Evolutionary conservation across 2,113 vertebrate species (phyloP).

Genomic region (Rostratula benghalensis): DNA sequence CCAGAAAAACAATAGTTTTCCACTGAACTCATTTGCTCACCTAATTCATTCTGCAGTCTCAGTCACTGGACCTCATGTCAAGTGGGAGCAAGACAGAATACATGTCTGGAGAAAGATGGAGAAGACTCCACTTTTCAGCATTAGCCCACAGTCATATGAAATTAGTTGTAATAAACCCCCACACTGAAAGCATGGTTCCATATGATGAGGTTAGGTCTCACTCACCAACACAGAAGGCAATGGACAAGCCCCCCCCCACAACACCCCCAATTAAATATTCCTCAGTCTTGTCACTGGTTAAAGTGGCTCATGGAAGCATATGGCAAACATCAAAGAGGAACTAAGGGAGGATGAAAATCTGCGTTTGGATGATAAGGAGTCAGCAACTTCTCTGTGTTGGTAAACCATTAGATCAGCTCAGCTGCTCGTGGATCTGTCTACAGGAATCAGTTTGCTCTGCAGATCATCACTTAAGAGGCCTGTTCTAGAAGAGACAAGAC

Average conservation of each 20-base stretch:
- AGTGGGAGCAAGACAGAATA: background rate
- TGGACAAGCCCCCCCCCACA: background rate
- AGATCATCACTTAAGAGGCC: background rate
- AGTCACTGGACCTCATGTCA: background rate
- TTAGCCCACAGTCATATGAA: background rate
- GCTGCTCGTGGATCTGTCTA: background rate
- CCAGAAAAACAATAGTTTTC: background rate
- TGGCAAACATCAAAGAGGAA: background rate
- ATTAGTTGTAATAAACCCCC: background rate
- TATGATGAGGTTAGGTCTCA: background rate
- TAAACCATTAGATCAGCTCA: background rate
- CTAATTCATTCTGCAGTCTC: background rate
- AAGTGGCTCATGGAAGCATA: background rate
- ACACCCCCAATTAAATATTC: background rate
- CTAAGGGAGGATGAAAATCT: background rate
- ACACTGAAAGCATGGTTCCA: background rate
- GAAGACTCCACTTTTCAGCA: background rate
- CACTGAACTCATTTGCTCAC: background rate
- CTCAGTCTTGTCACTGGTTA: background rate
- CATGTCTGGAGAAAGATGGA: background rate
- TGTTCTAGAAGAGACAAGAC: slow-evolving; percentile 37
- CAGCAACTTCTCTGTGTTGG: background rate
- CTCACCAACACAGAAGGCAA: background rate
- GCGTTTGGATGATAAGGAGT: background rate
- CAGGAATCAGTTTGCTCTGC: background rate